Evolutionary conservation across 2,113 vertebrate species (phyloP), one percentile per base, ranked within the genome.

Genomic region (Ptilonorhynchus violaceus): DNA sequence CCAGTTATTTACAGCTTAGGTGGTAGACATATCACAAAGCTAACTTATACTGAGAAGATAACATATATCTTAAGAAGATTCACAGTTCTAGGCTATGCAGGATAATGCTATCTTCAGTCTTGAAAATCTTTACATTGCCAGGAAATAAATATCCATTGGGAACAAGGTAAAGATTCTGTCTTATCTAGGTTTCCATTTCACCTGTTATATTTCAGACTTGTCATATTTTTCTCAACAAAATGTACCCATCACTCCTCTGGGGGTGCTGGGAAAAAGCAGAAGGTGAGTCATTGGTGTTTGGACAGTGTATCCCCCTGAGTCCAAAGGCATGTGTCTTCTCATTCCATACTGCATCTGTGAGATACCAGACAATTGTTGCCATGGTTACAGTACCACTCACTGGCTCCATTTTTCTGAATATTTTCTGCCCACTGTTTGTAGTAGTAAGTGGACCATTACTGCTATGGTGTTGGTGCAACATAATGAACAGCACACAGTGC

Each of bases 151-250:
- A 64, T 64, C 69, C 78, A 15, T 10, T 68, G 44, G 49, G 44
- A 93, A 88, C 76, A 90, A 96, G 92, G 14, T 58, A 37, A 82
- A 94, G 66, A 55, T 88, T 62, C 58, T 90, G 18, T 85, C 31
- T 73, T 85, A 56, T 35, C 66, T 73, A 72, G 20, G 13, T 74
- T 95, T 93, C 49, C 46, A 69, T 88, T 92, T 92, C 46, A 69
- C 15, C 15, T 58, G 52, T 59, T 31, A 33, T 67, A 86, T 85
- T 86, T 96, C 84, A 89, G 24, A 73, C 24, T 41, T 67, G 24
- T 53, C 23, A 9, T 27, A 47, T 72, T 87, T 93, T 83, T 94
- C 72, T 89, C 23, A 55, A 46, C 5, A 30, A 53, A 70, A 83
- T 13, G 18, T 46, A 58, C 28, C 31, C 59, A 66, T 30, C 25